These are phyloP conservation scores for Xiphorhynchus elegans DNA, from an alignment of 2,113 vertebrate species.

Conservation along the genomic window DNA sequence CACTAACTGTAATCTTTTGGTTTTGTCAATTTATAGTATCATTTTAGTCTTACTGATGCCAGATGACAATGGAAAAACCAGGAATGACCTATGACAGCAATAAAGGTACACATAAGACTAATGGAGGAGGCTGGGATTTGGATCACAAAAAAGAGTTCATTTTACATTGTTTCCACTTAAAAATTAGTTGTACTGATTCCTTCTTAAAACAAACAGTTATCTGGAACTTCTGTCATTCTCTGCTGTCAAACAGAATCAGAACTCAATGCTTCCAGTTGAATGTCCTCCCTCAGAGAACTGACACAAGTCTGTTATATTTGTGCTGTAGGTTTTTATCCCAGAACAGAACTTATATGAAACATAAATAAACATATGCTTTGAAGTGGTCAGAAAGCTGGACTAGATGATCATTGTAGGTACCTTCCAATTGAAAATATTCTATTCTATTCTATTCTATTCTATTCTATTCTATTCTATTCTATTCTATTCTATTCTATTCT, in stretches of 20 bases:
- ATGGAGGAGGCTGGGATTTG: not conserved
- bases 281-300: not conserved
- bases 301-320: not conserved
- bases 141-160: not conserved
- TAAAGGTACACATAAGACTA: not conserved
- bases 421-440: not conserved
- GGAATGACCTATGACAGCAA: not conserved
- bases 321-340: not conserved
- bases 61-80: not conserved
- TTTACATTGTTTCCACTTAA: not conserved
- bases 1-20: not conserved
- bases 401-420: not conserved
- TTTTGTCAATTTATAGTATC: not conserved
- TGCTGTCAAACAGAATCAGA: not conserved
- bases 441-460: too few relatives aligned
- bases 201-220: not conserved
- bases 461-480: not conserved
- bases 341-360: not conserved
- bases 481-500: too few relatives aligned
- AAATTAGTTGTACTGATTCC: not conserved
- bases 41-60: not conserved
- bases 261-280: not conserved
- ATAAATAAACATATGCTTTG: not conserved
- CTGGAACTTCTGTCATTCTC: not conserved
- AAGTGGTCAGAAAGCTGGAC: not conserved